phyloP scores from a whole-genome alignment of 1,140 invertebrate species.

The Pachypeltis micranthus region DNA sequence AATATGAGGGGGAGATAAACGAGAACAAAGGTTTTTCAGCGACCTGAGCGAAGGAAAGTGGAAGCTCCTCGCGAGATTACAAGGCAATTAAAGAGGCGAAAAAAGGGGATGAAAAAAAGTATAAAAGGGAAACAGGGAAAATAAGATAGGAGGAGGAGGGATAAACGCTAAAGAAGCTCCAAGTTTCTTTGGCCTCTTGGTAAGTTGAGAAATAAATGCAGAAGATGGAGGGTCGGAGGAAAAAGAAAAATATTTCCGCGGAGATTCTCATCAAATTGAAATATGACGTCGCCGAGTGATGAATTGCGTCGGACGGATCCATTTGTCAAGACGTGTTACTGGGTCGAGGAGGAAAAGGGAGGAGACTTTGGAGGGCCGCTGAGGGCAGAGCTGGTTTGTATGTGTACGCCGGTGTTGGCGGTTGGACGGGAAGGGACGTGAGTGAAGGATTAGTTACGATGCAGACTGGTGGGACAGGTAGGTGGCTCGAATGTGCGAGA shows the following conservation, averaged over 20 bases:
- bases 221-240: neutral
- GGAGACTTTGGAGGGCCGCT: no score
- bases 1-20: neutral
- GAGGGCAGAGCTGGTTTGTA: no score
- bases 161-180: neutral
- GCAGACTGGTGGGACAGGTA: no score
- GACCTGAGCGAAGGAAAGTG: neutral
- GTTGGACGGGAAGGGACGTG: no score
- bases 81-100: neutral
- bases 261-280: neutral
- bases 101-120: neutral
- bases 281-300: neutral
- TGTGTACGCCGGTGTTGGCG: no score
- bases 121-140: neutral
- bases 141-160: neutral
- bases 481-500: no score
- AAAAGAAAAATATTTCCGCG: neutral
- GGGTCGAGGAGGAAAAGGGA: neutral
- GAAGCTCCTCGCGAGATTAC: neutral
- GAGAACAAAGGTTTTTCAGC: neutral
- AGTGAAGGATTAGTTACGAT: no score
- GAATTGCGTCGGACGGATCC: neutral
- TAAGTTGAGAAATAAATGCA: neutral
- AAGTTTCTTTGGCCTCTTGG: no score
- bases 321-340: neutral